Evolutionary conservation across 2,113 vertebrate species (phyloP), one percentile per base, ranked within the genome.

Genomic region (Lontra canadensis): DNA sequence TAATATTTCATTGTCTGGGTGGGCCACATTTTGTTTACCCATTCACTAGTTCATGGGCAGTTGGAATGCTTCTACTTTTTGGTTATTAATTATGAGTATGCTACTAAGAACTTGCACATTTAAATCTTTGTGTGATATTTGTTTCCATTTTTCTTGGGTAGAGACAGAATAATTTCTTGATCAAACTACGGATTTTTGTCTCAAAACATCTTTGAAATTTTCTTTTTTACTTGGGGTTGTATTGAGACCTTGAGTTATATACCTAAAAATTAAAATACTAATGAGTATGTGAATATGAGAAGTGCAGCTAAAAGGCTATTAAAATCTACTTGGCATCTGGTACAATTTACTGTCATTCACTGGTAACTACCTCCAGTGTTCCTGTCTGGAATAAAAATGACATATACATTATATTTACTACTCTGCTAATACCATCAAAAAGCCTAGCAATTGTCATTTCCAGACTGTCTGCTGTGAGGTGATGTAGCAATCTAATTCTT

Each of bases 391-490:
- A 92, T 96, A 94, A 96, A 97, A 98, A 97, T 97, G 96, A 93
- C 85, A 96, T 90, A 90, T 92, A 94, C 65, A 91, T 97, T 97
- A 92, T 97, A 97, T 96, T 97, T 97, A 97, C 90, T 96, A 47
- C 90, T 90, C 69, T 78, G 74, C 76, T 98, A 97, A 93, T 90
- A 84, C 31, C 84, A 88, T 74, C 67, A 59, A 76, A 97, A 91
- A 96, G 94, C 42, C 49, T 85, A n/a, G 49, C 59, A 87, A 39
- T 94, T 89, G 90, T 93, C 91, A 91, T 88, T 97, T 93, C 9
- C 47, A 93, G 90, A 39, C 92, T 95, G 80, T 90, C 73, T 84
- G 71, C 93, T 82, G 8, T 52, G 57, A 85, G 71, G 61, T 4
- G 2, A 88, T 14, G 1, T 55, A 57, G 67, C 36, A 81, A 44